phyloP scores from a whole-genome alignment of 2,888 invertebrate species.

The Galerucella calmariensis region DNA sequence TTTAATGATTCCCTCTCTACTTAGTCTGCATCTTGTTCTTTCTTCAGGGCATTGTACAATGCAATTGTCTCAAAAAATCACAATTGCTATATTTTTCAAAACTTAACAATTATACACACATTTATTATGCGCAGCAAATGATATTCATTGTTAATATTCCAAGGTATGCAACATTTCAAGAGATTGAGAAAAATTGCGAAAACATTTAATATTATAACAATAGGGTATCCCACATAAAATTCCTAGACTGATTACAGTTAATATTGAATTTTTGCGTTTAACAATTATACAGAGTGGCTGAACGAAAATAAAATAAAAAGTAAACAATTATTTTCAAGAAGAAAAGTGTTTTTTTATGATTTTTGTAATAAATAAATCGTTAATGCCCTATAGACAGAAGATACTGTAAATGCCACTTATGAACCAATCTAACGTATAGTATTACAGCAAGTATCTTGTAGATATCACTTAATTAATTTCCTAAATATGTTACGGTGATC shows the following conservation, averaged over 20 bases:
- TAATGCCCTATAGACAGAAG: no score
- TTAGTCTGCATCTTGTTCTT: no score
- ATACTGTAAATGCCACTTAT: no score
- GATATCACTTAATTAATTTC: no score
- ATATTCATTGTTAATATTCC: constrained; percentile 22
- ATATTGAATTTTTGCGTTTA: not conserved
- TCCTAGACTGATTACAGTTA: constrained; percentile 15
- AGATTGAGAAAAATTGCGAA: constrained; percentile 26
- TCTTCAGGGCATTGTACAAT: not conserved
- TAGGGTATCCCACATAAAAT: constrained; percentile 24
- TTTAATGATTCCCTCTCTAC: no score
- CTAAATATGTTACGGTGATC: no score
- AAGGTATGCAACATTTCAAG: constrained; percentile 26
- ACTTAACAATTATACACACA: constrained; percentile 2
- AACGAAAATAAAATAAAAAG: not conserved
- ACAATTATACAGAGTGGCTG: not conserved
- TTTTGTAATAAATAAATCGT: no score
- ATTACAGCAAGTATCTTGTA: no score
- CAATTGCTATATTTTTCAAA: not conserved
- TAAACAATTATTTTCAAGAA: no score
- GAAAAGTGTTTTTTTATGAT: no score
- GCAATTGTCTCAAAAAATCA: constrained; percentile 5
- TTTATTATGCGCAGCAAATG: constrained; percentile 17
- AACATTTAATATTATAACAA: constrained; percentile 26
- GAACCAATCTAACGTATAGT: no score